Base-by-base conservation (phyloP, 2,888 invertebrate species). In the Bombylius major region DNA sequence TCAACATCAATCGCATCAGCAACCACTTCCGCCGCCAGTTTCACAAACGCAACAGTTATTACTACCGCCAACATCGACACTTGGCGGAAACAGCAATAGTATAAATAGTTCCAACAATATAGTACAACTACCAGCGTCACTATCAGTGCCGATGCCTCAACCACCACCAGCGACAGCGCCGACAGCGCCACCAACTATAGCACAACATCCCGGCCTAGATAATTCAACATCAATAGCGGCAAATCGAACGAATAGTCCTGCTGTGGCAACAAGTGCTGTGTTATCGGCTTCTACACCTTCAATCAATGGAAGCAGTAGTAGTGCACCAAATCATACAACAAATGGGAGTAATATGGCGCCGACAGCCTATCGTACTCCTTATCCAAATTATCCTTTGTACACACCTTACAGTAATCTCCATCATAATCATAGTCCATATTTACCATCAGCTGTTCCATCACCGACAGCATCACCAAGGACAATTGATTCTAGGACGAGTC, bases 341-440 rank as follows among this genome's bases (percentile, higher is more conserved):
- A 71, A 68, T 55, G 62, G 64, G 51, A 55, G n/a, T 14, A 61
- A 56, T 56, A 62, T 74, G 12, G 67, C 73, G 50, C 70, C 70
- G 55, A 65, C 70, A 46, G 67, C 70, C 44, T 74, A 73, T 59
- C 67, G 73, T 49, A 64, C 70, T 56, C 65, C 69, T 44, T 75
- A 74, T 69, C 77, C 79, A 12, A 69, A 69, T 56, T 72, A 75
- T 67, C 76, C 81, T 11, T 77, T 90, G 60, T 90, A 90, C 69
- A 84, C 89, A 13, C 89, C 89, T 1, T 89, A 87, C 67, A 84
- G 86, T 57, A 80, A 83, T 56, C 70, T 84, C 60, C 82, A 82
- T 72, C 82, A 86, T 72, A 84, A 84, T 72, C 84, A 86, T 72
- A 86, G 84, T 66, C 86, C 87, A 47, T 87, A 87, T 65, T 78